Evolutionary conservation across 2,888 invertebrate genomes (phyloP), one percentile per base, ranked within the genome.

Genomic region (Apoderus coryli): DNA sequence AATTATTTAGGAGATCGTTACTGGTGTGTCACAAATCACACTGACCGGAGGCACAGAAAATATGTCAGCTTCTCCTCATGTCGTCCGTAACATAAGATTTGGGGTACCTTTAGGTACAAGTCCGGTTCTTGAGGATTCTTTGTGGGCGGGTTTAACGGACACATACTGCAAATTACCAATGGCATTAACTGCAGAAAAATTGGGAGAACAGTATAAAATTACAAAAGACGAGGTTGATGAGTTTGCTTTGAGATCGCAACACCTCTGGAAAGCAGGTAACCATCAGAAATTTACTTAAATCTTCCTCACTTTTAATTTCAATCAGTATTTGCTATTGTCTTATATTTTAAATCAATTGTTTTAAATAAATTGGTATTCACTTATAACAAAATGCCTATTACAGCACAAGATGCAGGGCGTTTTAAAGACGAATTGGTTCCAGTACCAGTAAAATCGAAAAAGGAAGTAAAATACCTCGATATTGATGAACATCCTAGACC

Each of bases 151-250:
- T 3, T 67, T 96, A 2, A 77, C 82, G 0, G 96, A 98, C 53
- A 69, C 76, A 0, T 77, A 85, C 57, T 86, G 88, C 52, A 82
- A 86, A 39, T 64, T 88, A 16, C 89, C 95, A 1, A 96, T 96
- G 96, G 95, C 86, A 2, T 59, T 92, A 50, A 96, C 96, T 0
- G 92, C 92, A 1, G 92, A 92, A 61, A 92, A 90, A 54, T 65
- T 93, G 26, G 90, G 86, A 0, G 82, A 75, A 33, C 75, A 90
- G 55, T 88, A 75, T 50, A 75, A 76, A 27, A 63, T 93, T 27
- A 73, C 76, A 2, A 67, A 82, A 35, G 76, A 81, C 40, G 81
- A 86, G 45, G 80, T 81, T 28, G 95, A 96, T 52, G 65, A 73
- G 39, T 95, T 77, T 59, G 77, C 93, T 1, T 53, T 89, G 3